These are phyloP conservation scores for Leptobrachium ailaonicum DNA, from an alignment of 2,113 vertebrate genomes.

Conservation along the genomic window DNA sequence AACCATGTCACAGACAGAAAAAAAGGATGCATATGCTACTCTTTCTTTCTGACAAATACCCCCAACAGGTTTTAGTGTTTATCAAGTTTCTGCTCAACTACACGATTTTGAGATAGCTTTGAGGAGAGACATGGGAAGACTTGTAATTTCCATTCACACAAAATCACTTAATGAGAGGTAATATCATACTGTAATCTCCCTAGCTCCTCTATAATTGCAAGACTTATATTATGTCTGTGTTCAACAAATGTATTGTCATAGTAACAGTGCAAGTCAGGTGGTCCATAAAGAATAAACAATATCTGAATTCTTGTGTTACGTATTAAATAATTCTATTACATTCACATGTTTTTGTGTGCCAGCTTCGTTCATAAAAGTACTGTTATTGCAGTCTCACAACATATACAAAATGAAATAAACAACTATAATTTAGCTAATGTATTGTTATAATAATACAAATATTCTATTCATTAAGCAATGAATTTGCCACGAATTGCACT, in stretches of 20 bases:
- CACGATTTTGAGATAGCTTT: slow-evolving; percentile 46
- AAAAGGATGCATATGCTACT: slow-evolving; percentile 47
- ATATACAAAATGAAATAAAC: too few relatives aligned
- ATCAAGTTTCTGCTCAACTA: slow-evolving; percentile 44
- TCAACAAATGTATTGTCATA: slow-evolving; percentile 58
- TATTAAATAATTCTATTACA: background rate
- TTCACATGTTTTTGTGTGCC: background rate
- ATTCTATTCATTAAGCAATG: too few relatives aligned
- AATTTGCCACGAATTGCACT: too few relatives aligned
- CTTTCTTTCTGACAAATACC: slow-evolving; percentile 57
- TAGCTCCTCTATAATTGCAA: slow-evolving; percentile 63
- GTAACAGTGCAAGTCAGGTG: slow-evolving; percentile 57
- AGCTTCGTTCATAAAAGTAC: too few relatives aligned
- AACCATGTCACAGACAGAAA: slow-evolving; percentile 36
- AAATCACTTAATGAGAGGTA: slow-evolving; percentile 69
- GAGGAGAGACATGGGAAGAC: slow-evolving; percentile 45
- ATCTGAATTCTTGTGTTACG: background rate
- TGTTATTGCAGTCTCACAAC: too few relatives aligned
- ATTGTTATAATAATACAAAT: too few relatives aligned
- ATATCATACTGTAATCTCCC: slow-evolving; percentile 63
- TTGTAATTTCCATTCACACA: slow-evolving; percentile 36
- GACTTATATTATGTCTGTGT: slow-evolving; percentile 55
- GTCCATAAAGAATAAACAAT: slow-evolving; percentile 22
- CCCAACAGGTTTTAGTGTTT: slow-evolving; percentile 48
- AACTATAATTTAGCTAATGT: too few relatives aligned